Evolutionary conservation across 2,797 vertebrate species (phyloP).

Genomic region (Siniperca obscura): DNA sequence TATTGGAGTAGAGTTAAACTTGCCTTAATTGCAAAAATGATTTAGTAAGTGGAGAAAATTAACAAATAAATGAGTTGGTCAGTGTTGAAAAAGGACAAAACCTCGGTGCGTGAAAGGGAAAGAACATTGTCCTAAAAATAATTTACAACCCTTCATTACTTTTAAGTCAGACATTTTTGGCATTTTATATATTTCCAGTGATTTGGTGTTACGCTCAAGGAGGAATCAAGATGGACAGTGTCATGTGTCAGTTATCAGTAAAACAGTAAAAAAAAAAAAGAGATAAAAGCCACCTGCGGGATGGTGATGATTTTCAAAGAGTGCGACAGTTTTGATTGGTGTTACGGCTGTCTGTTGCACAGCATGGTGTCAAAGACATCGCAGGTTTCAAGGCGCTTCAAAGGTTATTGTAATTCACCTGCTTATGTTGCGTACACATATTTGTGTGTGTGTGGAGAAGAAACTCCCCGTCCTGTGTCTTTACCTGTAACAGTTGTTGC

Average conservation of each 20-base stretch:
- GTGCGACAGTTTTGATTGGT: constrained; percentile 57
- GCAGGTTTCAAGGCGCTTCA: constrained; percentile 73
- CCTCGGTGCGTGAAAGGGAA: not conserved
- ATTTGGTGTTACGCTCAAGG: not conserved
- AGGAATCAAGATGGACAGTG: constrained; percentile 30
- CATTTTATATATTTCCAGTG: not conserved
- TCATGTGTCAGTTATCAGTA: constrained; percentile 37
- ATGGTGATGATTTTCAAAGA: constrained; percentile 69
- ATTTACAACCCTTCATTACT: not conserved
- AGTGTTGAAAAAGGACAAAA: not conserved
- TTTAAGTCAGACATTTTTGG: not conserved
- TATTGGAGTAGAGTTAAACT: not conserved
- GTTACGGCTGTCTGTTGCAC: constrained; percentile 42
- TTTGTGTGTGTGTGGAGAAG: constrained; percentile 9
- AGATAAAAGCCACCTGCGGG: constrained; percentile 49
- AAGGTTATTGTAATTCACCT: constrained; percentile 78
- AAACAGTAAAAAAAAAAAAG: constrained; percentile 18
- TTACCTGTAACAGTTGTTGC: constrained; percentile 95
- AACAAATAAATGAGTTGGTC: not conserved
- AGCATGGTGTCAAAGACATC: constrained; percentile 69
- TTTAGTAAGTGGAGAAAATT: not conserved
- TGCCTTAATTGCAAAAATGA: not conserved
- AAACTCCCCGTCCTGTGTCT: constrained; percentile 30
- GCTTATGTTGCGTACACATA: constrained; percentile 28
- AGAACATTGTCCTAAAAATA: not conserved